phyloP scores from a whole-genome alignment of 30 jellyfish, hydroid and myxozoan genomes.

The Mastigias papua region DNA sequence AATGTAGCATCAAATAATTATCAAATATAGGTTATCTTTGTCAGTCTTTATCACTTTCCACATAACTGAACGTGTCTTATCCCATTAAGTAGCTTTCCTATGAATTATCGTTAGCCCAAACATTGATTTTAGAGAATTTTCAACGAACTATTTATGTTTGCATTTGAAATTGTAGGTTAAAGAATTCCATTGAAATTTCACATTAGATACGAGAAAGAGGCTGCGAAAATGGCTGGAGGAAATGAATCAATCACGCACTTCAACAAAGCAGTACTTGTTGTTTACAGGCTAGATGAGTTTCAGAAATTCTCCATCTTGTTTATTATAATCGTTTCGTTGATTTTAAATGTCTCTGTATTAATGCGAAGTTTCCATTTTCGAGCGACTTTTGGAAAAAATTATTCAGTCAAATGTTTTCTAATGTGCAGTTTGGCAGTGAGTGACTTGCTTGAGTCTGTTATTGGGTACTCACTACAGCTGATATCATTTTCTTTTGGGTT shows the following conservation, averaged over 20 bases:
- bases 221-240: not conserved
- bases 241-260: not conserved
- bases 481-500: not conserved
- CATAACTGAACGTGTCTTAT: no score
- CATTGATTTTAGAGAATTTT: no score
- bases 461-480: constrained; percentile 24
- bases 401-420: constrained; percentile 4
- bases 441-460: constrained; percentile 15
- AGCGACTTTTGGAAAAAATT: not conserved
- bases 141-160: no score
- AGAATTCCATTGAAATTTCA: not conserved
- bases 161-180: no score
- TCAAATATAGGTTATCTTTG: no score
- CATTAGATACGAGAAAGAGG: not conserved
- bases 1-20: no score
- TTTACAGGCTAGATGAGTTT: not conserved
- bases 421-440: constrained; percentile 34
- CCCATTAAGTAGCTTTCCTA: no score
- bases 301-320: not conserved
- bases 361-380: not conserved
- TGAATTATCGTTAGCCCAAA: no score
- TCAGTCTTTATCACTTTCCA: no score
- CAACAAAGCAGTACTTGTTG: not conserved
- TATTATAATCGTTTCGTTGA: not conserved
- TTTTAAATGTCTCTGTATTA: constrained; percentile 1